Percentiles rank a stretch among this genome's conserved stretches.
phyloP scores from a whole-genome alignment of 2,113 vertebrate genomes.

The Epinephelus fuscoguttatus region DNA sequence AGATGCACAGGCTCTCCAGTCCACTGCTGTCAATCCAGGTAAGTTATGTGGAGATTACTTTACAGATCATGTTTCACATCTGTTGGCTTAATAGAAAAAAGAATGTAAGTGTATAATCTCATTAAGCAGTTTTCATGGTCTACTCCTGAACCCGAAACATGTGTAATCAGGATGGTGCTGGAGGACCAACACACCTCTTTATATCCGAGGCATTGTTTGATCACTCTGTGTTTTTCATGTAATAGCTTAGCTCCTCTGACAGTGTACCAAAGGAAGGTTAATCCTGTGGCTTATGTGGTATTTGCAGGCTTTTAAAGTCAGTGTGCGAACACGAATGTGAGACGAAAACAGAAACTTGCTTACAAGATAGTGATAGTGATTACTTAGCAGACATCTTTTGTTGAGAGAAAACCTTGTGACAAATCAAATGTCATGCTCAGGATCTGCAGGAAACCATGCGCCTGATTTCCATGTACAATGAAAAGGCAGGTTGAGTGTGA shows the following conservation, averaged over 20 bases:
- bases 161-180: not conserved
- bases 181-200: not conserved
- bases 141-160: not conserved
- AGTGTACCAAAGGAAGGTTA: slow-evolving; percentile 28
- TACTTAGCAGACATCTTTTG: slow-evolving; percentile 19
- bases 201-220: slow-evolving; percentile 19
- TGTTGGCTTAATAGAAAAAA: not conserved
- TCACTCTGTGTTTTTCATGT: slow-evolving; percentile 21
- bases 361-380: slow-evolving; percentile 11
- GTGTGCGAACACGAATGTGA: slow-evolving; percentile 28
- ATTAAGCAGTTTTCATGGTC: not conserved
- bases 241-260: slow-evolving; percentile 34
- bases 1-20: not conserved
- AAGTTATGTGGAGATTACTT: slow-evolving; percentile 9
- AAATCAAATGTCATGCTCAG: not conserved
- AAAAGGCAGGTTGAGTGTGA: not conserved
- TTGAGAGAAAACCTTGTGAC: not conserved
- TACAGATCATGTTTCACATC: slow-evolving; percentile 17
- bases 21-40: slow-evolving; percentile 3
- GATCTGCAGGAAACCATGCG: not conserved
- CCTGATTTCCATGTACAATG: not conserved
- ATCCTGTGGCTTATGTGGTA: slow-evolving; percentile 51
- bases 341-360: not conserved
- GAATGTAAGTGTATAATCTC: not conserved
- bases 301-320: slow-evolving; percentile 47